Percentiles rank a stretch among this genome's conserved stretches.
Evolutionary conservation across 2,797 vertebrate genomes (phyloP).

Genomic region (Chromobotia macracanthus): DNA sequence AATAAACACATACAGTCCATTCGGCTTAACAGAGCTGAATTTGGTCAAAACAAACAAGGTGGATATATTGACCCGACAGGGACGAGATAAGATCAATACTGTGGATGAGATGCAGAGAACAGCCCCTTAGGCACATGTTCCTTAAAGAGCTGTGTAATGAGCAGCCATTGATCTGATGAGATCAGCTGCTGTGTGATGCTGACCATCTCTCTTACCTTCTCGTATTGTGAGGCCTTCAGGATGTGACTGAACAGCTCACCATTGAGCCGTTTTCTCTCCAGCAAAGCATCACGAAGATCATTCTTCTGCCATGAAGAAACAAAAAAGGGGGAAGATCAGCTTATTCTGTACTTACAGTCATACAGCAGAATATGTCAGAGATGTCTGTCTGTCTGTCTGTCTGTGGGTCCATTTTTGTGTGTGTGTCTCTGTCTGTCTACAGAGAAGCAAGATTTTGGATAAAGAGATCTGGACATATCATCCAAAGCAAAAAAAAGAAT

Average conservation of each 20-base stretch:
- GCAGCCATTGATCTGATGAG: conserved; percentile 58
- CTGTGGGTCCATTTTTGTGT: no score
- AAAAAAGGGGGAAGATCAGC: background rate
- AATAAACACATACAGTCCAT: conserved; percentile 22
- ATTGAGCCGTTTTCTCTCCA: conserved; percentile 75
- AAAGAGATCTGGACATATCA: background rate
- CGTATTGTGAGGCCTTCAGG: conserved; percentile 73
- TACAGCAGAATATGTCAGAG: background rate
- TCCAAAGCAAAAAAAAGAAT: background rate
- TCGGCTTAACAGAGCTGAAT: conserved; percentile 4
- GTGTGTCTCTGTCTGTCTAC: no score
- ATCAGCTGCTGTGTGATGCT: conserved; percentile 9
- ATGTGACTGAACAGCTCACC: conserved; percentile 74
- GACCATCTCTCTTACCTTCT: conserved; percentile 76
- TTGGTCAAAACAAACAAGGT: conserved; percentile 48
- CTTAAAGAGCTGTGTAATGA: conserved; percentile 48
- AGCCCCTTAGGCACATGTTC: conserved; percentile 32
- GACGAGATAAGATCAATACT: conserved; percentile 39
- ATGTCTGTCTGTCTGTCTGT: no score
- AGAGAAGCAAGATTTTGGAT: background rate
- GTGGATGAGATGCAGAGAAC: conserved; percentile 32
- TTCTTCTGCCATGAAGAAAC: conserved; percentile 73
- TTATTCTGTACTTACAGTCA: background rate
- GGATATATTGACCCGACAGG: conserved; percentile 39
- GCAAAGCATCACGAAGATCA: conserved; percentile 80